Conservation (phyloP, 2,797 vertebrate genomes). For the Sphenopsis melanotis region DNA sequence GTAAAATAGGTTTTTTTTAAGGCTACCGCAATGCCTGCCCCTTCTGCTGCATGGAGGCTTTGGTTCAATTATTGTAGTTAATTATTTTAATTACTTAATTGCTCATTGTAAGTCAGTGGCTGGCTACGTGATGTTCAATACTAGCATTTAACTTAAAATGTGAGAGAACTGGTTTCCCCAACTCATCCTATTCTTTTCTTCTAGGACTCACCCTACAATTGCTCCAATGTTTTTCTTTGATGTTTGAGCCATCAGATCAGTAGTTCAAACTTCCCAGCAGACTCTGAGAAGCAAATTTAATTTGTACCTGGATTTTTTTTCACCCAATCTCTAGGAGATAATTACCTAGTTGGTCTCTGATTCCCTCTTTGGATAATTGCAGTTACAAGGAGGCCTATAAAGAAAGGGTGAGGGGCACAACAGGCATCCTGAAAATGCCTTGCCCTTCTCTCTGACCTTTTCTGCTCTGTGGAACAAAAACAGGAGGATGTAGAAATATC, state of each 20-base stretch:
- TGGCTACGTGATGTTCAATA: background rate
- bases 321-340: background rate
- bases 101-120: background rate
- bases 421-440: background rate
- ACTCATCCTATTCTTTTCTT: background rate
- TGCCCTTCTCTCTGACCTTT: background rate
- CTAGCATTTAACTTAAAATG: background rate
- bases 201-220: background rate
- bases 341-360: background rate
- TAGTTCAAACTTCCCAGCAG: background rate
- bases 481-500: background rate
- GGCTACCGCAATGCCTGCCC: background rate
- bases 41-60: background rate
- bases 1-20: background rate
- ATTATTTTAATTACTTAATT: background rate
- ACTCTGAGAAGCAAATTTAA: slow-evolving; percentile 15
- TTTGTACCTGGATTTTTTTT: background rate
- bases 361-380: background rate
- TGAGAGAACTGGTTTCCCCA: background rate
- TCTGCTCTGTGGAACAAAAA: background rate
- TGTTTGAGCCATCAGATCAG: background rate
- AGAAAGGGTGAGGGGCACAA: background rate
- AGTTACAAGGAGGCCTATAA: background rate
- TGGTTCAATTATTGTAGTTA: background rate
- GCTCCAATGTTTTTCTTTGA: background rate